phyloP scores from a whole-genome alignment of 2,797 vertebrate species.

The Cyprinodon diabolis region DNA sequence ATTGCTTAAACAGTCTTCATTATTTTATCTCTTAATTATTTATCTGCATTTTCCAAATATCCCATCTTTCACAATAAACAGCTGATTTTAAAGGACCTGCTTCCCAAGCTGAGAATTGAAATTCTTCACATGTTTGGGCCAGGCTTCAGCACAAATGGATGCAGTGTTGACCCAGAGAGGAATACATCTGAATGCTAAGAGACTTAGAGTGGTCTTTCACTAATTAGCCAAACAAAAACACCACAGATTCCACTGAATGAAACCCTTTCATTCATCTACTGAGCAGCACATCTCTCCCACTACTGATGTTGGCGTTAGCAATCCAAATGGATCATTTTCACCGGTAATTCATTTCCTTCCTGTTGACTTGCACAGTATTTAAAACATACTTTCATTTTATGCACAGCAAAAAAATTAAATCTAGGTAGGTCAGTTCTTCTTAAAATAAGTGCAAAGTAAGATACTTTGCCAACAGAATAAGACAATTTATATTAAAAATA shows the following conservation, averaged over 20 bases:
- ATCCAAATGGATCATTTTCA: not conserved
- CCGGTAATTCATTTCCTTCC: not conserved
- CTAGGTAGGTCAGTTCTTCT: no score
- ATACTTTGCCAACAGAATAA: no score
- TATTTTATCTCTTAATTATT: not conserved
- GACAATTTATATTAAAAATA: no score
- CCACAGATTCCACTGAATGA: conserved; percentile 56
- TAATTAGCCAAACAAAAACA: conserved; percentile 64
- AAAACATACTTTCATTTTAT: not conserved
- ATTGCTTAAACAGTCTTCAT: not conserved
- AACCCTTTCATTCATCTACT: conserved; percentile 66
- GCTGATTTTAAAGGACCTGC: not conserved
- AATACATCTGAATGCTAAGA: conserved; percentile 67
- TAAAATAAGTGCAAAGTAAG: no score
- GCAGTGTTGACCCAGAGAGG: conserved; percentile 47
- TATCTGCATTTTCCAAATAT: not conserved
- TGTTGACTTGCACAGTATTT: not conserved
- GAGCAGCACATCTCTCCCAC: conserved; percentile 42
- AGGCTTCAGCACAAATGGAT: conserved; percentile 38
- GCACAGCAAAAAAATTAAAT: no score
- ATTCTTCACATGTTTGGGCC: conserved; percentile 31
- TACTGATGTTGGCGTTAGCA: conserved; percentile 24
- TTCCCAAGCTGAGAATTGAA: conserved; percentile 11
- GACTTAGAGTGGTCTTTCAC: conserved; percentile 55
- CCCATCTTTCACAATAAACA: not conserved